phyloP scores from a whole-genome alignment of 2,797 vertebrate species.

The Pyrocephalus nanus region DNA sequence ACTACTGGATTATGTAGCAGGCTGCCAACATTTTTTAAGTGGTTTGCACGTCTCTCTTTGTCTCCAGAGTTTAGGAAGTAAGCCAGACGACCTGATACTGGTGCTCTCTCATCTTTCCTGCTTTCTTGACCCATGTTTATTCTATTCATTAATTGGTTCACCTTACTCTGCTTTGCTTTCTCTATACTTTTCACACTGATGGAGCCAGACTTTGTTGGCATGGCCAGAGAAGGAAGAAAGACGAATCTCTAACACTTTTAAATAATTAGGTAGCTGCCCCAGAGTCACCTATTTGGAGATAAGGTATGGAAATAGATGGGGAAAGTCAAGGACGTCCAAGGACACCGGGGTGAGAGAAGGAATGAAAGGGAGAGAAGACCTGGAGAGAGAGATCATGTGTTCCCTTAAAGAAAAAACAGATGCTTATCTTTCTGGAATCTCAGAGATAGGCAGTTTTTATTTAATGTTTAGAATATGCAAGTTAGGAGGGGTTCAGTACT shows the following conservation, averaged over 20 bases:
- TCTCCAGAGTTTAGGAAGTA: not conserved
- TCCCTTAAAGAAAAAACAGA: not conserved
- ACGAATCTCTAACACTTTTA: not conserved
- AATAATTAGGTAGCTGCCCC: not conserved
- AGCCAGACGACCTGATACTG: not conserved
- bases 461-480: not conserved
- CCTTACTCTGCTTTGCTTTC: not conserved
- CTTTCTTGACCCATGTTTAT: not conserved
- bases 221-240: not conserved
- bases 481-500: not conserved
- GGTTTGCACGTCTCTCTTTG: not conserved
- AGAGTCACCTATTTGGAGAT: not conserved
- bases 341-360: not conserved
- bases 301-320: not conserved
- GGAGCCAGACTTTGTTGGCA: not conserved
- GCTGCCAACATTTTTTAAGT: not conserved
- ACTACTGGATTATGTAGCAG: not conserved
- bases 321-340: not conserved
- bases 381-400: not conserved
- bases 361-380: not conserved
- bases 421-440: not conserved
- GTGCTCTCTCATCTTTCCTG: not conserved
- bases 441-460: not conserved
- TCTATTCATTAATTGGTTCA: not conserved
- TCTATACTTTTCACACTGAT: not conserved